A percentile compares a stretch with the other conserved stretches of the same genome.
Conservation (phyloP, 2,113 vertebrate genomes). For the Cololabis saira region DNA sequence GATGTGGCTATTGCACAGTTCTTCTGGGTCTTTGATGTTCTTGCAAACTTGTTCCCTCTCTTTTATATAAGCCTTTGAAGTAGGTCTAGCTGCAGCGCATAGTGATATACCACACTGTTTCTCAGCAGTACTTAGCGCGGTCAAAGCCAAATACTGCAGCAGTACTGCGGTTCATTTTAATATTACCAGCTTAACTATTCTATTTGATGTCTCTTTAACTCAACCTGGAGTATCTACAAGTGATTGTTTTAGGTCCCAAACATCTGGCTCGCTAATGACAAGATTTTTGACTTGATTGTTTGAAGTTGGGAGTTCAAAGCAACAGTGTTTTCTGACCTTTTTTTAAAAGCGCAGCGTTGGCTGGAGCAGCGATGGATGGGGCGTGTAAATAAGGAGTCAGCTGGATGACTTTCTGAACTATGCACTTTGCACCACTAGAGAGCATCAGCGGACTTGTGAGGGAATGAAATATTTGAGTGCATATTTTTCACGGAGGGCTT, state of each 20-base stretch:
- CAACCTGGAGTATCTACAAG: constrained; percentile 29
- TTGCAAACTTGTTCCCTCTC: constrained; percentile 58
- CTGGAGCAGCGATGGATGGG: background rate
- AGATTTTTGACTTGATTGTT: constrained; percentile 15
- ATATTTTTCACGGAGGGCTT: constrained; percentile 12
- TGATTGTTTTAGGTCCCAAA: constrained; percentile 10
- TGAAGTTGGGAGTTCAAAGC: constrained; percentile 21
- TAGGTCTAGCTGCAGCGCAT: constrained; percentile 39
- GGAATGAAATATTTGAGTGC: constrained; percentile 34
- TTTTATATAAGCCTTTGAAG: constrained; percentile 69
- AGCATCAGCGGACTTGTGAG: constrained; percentile 68
- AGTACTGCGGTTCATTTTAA: constrained; percentile 31
- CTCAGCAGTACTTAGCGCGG: constrained; percentile 51
- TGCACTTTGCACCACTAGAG: constrained; percentile 70
- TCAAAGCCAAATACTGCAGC: constrained; percentile 63
- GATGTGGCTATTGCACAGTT: constrained; percentile 68
- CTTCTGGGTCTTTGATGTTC: constrained; percentile 70
- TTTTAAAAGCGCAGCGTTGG: background rate
- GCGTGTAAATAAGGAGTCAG: constrained; percentile 17
- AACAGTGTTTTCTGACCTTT: constrained; percentile 12
- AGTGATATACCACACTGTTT: constrained; percentile 30
- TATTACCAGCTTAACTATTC: constrained; percentile 54
- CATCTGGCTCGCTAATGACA: constrained; percentile 21
- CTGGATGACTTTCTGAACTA: constrained; percentile 51
- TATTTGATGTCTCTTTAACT: constrained; percentile 65